A percentile compares a stretch with the other conserved stretches of the same genome.
Evolutionary conservation across 2,113 vertebrate genomes (phyloP).

Genomic region (Hypanus sabinus): DNA sequence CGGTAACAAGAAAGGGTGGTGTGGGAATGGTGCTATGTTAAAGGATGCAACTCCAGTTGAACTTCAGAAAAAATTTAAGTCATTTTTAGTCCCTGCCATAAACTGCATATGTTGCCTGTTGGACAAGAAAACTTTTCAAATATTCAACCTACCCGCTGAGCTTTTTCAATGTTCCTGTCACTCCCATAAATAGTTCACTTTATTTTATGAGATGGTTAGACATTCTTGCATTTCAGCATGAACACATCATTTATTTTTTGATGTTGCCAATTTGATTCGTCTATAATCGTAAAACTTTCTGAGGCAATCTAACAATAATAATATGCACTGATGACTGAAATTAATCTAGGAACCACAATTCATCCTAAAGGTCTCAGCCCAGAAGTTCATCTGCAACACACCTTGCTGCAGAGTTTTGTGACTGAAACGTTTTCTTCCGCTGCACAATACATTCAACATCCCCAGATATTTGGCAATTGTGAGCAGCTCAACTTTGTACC

Average conservation of each 20-base stretch:
- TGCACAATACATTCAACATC: too few species aligned
- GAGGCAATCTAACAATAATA: not conserved
- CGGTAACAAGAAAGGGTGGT: too few species aligned
- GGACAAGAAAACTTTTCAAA: not conserved
- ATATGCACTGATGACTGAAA: not conserved
- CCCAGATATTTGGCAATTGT: too few species aligned
- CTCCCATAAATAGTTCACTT: not conserved
- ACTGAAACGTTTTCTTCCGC: too few species aligned
- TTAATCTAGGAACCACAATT: not conserved
- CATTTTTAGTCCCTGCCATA: not conserved
- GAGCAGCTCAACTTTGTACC: too few species aligned
- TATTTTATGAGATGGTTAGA: not conserved
- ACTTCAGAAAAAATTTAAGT: not conserved
- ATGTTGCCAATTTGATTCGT: not conserved
- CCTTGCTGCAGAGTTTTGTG: too few species aligned
- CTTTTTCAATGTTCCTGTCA: not conserved
- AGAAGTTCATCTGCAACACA: too few species aligned
- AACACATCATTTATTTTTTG: not conserved
- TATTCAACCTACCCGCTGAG: not conserved
- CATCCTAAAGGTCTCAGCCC: not conserved
- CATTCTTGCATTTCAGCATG: not conserved
- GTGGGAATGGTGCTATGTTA: too few species aligned
- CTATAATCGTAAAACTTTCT: not conserved
- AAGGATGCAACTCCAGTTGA: not conserved
- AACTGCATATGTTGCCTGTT: not conserved